Percentiles rank a stretch among this genome's conserved stretches.
Conservation (phyloP, 1,140 invertebrate genomes). For the Pseudomyrmex dendroicus region DNA sequence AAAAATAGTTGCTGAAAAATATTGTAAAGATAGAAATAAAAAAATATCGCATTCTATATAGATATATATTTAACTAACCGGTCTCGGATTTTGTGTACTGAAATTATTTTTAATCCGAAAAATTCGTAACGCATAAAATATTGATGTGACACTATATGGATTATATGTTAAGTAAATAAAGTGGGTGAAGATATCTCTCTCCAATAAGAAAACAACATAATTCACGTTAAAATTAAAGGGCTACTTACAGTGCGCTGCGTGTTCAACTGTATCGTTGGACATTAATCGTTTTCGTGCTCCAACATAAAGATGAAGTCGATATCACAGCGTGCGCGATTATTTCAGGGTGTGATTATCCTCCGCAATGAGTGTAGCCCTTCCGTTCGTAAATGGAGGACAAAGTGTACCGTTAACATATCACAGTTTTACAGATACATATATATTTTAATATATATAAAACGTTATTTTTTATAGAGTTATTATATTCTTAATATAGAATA, state of each 20-base stretch:
- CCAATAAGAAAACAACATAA: too few relatives aligned
- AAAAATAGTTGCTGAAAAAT: too few relatives aligned
- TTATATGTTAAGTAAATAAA: too few relatives aligned
- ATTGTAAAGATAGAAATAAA: too few relatives aligned
- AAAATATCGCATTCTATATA: too few relatives aligned
- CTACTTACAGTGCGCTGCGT: conserved; percentile 8
- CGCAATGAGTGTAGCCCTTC: conserved; percentile 2
- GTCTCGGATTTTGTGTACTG: too few relatives aligned
- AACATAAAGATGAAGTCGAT: conserved; percentile 46
- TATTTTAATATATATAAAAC: not conserved
- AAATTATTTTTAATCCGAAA: too few relatives aligned
- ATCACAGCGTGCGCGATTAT: conserved; percentile 36
- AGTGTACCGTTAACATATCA: conserved; percentile 36
- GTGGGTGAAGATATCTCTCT: too few relatives aligned
- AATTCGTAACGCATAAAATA: too few relatives aligned
- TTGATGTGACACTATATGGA: too few relatives aligned
- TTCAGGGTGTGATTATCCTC: conserved; percentile 20
- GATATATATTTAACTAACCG: too few relatives aligned
- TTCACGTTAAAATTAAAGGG: conserved; percentile 25
- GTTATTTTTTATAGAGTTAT: not conserved
- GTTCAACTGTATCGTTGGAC: conserved; percentile 9
- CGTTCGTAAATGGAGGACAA: conserved; percentile 28
- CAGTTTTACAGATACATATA: not conserved
- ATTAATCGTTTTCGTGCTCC: conserved; percentile 41
- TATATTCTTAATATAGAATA: conserved; percentile 15